Evolutionary conservation across 2,113 vertebrate genomes (phyloP), one percentile per base, ranked within the genome.

Genomic region (Prionailurus viverrinus): DNA sequence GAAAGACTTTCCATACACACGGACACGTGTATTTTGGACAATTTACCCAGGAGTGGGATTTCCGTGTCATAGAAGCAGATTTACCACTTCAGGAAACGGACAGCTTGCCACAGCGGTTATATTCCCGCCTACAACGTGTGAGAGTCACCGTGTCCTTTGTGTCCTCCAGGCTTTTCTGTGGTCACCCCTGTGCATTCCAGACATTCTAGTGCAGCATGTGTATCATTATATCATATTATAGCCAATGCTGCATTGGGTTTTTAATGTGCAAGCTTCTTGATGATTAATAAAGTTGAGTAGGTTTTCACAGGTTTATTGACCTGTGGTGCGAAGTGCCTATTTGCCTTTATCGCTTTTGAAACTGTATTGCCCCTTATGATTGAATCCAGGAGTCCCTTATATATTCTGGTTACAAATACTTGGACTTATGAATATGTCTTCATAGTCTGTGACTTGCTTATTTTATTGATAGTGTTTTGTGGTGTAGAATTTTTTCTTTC

Each of bases 141-240:
- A 9, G 63, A 16, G 11, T 7, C 0, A 36, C 6, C 1, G 19
- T 29, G 33, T 8, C 31, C 7, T 1, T 0, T 29, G 4, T 8
- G 3, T 55, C 36, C n/a, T 33, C 11, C 51, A 39, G 31, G 9
- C 3, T 39, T 31, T 5, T 13, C 61, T 36, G 0, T 0, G 18
- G 31, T 74, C 36, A 7, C 1, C 15, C 39, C 4, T 27, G 18
- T 4, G 48, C 5, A 16, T 4, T 7, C 18, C 5, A 65, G 21
- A 23, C 27, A 14, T 74, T 41, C 69, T 4, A 12, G 23, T 0
- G 9, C 4, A 31, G 4, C 10, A 4, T 4, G 82, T 15, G 1
- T 23, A 13, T 73, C 69, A 39, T 71, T 71, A 71, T 23, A 71
- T 73, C 19, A 39, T 73, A 73, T 23, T 21, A 25, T 3, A 73